A percentile compares a stretch with the other conserved stretches of the same genome.
These are phyloP conservation scores for Cettia cetti DNA, from an alignment of 2,113 vertebrate species.

Conservation along the genomic window DNA sequence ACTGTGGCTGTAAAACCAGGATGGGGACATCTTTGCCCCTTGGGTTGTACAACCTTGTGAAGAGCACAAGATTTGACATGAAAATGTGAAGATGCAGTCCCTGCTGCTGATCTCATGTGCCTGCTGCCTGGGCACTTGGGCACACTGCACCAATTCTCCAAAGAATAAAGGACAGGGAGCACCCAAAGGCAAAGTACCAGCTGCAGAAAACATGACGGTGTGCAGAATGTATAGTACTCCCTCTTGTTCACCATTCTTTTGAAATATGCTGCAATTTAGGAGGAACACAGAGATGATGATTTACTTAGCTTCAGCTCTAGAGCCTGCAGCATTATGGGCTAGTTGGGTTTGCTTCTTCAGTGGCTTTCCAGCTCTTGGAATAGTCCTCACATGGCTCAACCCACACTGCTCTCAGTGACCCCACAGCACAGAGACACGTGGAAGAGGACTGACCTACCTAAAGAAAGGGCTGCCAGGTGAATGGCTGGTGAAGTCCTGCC, in stretches of 20 bases:
- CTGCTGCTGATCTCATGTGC: background rate
- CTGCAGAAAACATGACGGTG: background rate
- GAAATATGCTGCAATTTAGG: background rate
- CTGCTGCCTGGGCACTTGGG: background rate
- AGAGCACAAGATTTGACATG: background rate
- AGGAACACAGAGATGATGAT: background rate
- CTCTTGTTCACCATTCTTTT: background rate
- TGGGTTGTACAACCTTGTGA: background rate
- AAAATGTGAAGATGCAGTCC: background rate
- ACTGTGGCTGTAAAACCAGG: background rate
- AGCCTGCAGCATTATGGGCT: background rate
- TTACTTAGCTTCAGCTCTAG: background rate
- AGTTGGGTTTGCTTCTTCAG: background rate
- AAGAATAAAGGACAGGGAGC: background rate
- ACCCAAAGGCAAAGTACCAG: background rate
- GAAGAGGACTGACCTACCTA: background rate
- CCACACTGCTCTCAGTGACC: background rate
- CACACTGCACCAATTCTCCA: background rate
- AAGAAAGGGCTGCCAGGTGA: background rate
- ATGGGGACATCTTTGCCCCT: background rate
- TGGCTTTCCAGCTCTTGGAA: background rate
- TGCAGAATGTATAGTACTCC: background rate
- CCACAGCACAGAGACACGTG: fast-evolving
- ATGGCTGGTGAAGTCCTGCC: background rate
- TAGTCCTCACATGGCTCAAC: background rate